A percentile compares a stretch with the other conserved stretches of the same genome.
Evolutionary conservation across 2,113 vertebrate species (phyloP).

Genomic region (Neolamprologus longior): DNA sequence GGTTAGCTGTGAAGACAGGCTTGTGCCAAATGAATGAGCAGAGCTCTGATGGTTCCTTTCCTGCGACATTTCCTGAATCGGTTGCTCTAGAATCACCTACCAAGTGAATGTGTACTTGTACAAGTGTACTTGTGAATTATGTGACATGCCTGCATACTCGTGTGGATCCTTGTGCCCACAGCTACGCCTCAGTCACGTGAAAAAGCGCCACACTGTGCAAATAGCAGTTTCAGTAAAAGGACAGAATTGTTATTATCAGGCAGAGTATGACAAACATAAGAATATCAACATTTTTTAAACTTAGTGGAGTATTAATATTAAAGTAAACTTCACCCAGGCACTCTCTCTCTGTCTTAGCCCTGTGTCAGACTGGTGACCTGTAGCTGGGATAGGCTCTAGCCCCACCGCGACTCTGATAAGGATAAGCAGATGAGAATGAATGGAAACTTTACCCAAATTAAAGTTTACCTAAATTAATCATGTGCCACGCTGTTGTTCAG

Average conservation of each 20-base stretch:
- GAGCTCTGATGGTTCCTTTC: background rate
- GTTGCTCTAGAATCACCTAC: background rate
- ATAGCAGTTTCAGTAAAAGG: background rate
- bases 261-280: background rate
- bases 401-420: background rate
- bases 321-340: background rate
- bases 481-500: conserved; percentile 55
- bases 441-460: background rate
- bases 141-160: background rate
- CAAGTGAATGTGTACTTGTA: background rate
- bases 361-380: background rate
- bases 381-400: background rate
- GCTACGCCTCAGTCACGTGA: background rate
- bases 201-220: background rate
- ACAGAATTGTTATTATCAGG: background rate
- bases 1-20: background rate
- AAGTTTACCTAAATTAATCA: background rate
- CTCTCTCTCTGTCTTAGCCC: background rate
- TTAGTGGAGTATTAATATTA: background rate
- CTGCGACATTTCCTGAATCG: background rate
- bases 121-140: background rate
- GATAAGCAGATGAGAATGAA: background rate
- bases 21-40: background rate
- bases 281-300: background rate
- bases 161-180: background rate